Evolutionary conservation across 30 jellyfish, hydroid and myxozoan genomes (phyloP), one percentile per base, ranked within the genome.

Genomic region (Rhopilema esculentum): DNA sequence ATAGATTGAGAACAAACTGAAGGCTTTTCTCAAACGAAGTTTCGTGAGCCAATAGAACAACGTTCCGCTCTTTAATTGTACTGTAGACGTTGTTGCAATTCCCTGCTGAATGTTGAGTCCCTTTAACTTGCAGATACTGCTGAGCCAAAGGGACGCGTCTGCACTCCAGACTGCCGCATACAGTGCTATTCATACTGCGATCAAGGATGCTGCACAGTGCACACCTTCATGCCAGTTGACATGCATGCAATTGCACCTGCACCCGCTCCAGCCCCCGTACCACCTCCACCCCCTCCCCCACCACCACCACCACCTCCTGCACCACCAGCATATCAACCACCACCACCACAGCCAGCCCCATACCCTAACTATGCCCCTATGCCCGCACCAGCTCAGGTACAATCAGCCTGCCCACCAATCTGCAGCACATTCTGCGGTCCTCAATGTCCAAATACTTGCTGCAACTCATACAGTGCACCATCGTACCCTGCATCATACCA

Each of bases 141-240:
- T 31, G 98, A 93, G 53, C 98, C 98, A 18, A 93, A 88, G 67
- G 98, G 98, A 50, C 95, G 97, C 16, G 98, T 93, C 48, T 93
- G 98, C 83, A 93, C 98, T 24, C 98, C 98, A 0, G 98, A 93
- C 83, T 93, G 98, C 78, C 88, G 89, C 53, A 40, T 93, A 48
- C 98, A 93, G 84, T 93, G 98, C 76, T 93, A 93, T 84, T 93
- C 98, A 1, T 93, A 93, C 93, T 93, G 98, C 53, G 98, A 93
- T 69, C 93, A 93, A 53, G 98, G 98, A 28, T 93, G 98, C 75
- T 93, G 98, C 48, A 72, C 79, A 49, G 53, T 68, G 29, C 88
- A 75, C 66, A 29, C 84, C 26, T 66, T 71, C 75, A 1, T 70
- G 67, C 90, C 93, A 49, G 25, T 86, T 51, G 85, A 69, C 24